Percentiles rank a stretch among this genome's conserved stretches.
These are phyloP conservation scores for Trochalopteron elliotii DNA, from an alignment of 2,113 vertebrate genomes.

Conservation along the genomic window DNA sequence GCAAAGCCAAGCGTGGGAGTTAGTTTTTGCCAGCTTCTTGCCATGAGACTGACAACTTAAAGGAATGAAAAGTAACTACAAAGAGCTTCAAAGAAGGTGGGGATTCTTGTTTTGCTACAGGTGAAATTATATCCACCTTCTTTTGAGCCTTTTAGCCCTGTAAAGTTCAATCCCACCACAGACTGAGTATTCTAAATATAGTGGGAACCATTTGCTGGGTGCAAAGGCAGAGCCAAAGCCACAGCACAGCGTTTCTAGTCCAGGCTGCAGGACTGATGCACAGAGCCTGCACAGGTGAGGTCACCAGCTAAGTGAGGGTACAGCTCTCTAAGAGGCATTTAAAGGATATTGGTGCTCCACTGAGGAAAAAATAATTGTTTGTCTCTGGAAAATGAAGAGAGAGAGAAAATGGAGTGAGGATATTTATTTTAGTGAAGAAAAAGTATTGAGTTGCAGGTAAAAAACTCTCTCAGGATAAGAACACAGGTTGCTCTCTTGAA, in stretches of 20 bases:
- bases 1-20: background rate
- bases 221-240: background rate
- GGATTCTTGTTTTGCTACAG: background rate
- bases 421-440: background rate
- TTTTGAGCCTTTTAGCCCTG: background rate
- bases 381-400: background rate
- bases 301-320: background rate
- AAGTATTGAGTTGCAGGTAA: background rate
- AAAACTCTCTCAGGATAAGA: background rate
- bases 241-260: background rate
- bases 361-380: background rate
- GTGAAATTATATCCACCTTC: background rate
- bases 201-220: background rate
- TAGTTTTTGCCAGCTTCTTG: background rate
- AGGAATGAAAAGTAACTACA: background rate
- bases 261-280: background rate
- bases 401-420: accelerated
- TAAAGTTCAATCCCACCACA: background rate
- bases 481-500: background rate
- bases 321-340: background rate
- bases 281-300: background rate
- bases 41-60: background rate
- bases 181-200: background rate
- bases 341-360: background rate
- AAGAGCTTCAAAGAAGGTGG: background rate